phyloP scores from a whole-genome alignment of 2,888 invertebrate species.

The Noctua fimbriata region DNA sequence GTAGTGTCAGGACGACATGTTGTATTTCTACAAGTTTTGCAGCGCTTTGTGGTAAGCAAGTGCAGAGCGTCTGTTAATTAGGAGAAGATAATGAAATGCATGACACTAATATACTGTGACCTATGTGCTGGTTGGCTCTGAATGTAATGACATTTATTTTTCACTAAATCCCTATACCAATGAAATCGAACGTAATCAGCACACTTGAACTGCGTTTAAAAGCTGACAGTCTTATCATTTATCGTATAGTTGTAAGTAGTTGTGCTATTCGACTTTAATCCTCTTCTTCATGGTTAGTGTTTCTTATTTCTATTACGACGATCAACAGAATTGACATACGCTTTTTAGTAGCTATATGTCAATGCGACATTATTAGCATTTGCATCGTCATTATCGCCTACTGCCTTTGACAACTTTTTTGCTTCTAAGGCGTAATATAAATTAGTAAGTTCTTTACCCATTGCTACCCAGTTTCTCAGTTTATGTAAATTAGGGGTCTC shows the following conservation, averaged over 20 bases:
- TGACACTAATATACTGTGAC: background rate
- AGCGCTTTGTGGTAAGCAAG: background rate
- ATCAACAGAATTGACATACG: background rate
- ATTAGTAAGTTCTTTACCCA: background rate
- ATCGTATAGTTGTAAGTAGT: background rate
- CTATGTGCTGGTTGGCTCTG: background rate
- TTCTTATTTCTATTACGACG: background rate
- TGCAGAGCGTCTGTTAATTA: background rate
- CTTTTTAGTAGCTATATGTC: background rate
- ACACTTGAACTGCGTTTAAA: background rate
- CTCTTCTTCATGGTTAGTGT: background rate
- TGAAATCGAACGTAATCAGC: background rate
- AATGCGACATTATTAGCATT: background rate
- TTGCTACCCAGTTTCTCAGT: background rate
- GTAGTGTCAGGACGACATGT: background rate
- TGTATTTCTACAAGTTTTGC: background rate
- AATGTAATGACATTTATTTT: background rate
- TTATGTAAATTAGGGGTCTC: conserved; percentile 1
- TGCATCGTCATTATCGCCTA: background rate
- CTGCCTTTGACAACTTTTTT: background rate
- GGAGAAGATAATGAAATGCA: background rate
- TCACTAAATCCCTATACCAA: background rate
- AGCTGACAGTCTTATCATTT: background rate
- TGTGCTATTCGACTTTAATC: background rate
- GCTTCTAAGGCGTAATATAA: too few relatives aligned